These are phyloP conservation scores for Cecropterus lyciades DNA, from an alignment of 1,140 invertebrate species.

Conservation along the genomic window DNA sequence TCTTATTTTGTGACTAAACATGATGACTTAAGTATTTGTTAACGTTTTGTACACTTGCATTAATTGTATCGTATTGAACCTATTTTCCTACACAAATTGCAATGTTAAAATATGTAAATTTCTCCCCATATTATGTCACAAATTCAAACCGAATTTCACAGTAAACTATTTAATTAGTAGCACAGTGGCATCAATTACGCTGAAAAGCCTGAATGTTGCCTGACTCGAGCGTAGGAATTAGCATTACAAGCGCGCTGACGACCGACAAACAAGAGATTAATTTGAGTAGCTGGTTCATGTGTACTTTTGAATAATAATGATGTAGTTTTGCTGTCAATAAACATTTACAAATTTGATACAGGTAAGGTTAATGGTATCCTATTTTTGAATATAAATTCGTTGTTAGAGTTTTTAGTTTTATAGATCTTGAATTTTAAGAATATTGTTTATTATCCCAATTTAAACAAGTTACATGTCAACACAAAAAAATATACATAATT, in stretches of 20 bases:
- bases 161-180: conserved; percentile 56
- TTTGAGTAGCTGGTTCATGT: conserved; percentile 43
- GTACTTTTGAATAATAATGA: conserved; percentile 25
- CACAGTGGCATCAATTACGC: conserved; percentile 45
- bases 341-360: too few relatives aligned
- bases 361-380: too few relatives aligned
- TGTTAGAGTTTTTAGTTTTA: too few relatives aligned
- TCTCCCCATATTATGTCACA: conserved; percentile 24
- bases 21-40: too few relatives aligned
- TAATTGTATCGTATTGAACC: background rate
- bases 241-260: conserved; percentile 68
- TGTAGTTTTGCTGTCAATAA: background rate
- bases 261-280: conserved; percentile 53
- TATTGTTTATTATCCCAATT: too few relatives aligned
- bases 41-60: too few relatives aligned
- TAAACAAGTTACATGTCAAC: too few relatives aligned
- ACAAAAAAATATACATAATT: too few relatives aligned
- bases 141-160: conserved; percentile 38
- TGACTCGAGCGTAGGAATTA: conserved; percentile 47
- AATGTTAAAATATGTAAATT: conserved; percentile 26
- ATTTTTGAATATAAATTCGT: too few relatives aligned
- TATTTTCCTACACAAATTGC: conserved; percentile 11
- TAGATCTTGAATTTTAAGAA: too few relatives aligned
- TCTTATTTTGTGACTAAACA: too few relatives aligned
- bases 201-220: conserved; percentile 20